Conservation (phyloP, 2,797 vertebrate genomes). For the Leucoraja ocellata region DNA sequence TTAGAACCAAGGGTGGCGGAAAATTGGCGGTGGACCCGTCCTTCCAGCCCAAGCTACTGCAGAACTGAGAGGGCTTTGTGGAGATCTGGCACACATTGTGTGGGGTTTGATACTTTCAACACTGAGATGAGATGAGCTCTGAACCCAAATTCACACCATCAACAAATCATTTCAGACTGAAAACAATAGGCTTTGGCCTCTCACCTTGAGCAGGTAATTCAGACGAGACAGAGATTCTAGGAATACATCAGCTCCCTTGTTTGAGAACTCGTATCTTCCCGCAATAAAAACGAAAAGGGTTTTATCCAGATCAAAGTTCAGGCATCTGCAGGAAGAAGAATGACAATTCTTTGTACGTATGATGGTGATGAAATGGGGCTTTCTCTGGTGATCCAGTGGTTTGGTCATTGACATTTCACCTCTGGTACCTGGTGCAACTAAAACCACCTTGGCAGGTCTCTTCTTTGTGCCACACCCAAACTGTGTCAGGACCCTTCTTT, state of each 20-base stretch:
- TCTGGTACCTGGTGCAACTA: background rate
- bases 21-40: too few relatives aligned
- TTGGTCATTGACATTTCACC: background rate
- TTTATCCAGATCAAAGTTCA: conserved; percentile 89
- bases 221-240: conserved; percentile 81
- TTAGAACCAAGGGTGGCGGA: too few relatives aligned
- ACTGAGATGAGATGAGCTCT: background rate
- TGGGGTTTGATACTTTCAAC: background rate
- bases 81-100: background rate
- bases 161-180: background rate
- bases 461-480: background rate
- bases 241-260: conserved; percentile 86
- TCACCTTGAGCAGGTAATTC: conserved; percentile 81
- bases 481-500: background rate
- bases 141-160: background rate
- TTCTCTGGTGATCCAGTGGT: background rate
- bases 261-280: conserved; percentile 85
- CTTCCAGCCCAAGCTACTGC: background rate
- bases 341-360: background rate
- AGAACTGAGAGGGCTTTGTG: background rate
- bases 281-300: conserved; percentile 88
- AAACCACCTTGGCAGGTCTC: too few relatives aligned
- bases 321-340: conserved; percentile 58
- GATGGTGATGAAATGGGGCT: background rate
- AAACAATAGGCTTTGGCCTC: conserved; percentile 39